These are phyloP conservation scores for Eupsilia transversa DNA, from an alignment of 2,888 invertebrate genomes.

Conservation along the genomic window DNA sequence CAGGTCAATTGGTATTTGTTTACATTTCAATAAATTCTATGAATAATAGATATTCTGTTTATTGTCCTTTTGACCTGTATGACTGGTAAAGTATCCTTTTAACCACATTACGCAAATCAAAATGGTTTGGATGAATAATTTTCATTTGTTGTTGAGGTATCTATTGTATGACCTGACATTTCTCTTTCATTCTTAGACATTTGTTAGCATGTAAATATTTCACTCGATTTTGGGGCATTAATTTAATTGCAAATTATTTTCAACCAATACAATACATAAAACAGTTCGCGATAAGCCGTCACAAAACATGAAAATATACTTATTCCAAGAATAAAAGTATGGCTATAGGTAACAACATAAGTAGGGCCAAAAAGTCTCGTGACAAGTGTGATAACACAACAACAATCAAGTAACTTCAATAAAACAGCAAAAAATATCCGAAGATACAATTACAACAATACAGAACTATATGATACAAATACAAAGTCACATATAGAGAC, in stretches of 20 bases:
- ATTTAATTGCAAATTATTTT: neutral
- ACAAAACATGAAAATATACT: neutral
- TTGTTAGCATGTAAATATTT: neutral
- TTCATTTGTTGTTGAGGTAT: neutral
- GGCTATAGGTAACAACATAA: too few species aligned
- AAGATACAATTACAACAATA: conserved; percentile 27
- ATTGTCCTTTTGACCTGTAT: conserved; percentile 23
- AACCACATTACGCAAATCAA: neutral
- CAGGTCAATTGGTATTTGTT: conserved; percentile 47
- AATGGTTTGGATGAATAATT: neutral
- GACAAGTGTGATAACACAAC: neutral
- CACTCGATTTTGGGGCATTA: neutral
- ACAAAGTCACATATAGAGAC: conserved; percentile 32
- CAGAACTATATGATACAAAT: conserved; percentile 15
- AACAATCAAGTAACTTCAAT: neutral
- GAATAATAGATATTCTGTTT: conserved; percentile 11
- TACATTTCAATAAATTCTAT: conserved; percentile 30
- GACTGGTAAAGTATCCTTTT: conserved; percentile 9
- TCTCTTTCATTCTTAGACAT: too few species aligned
- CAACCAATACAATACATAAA: neutral
- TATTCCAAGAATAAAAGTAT: neutral
- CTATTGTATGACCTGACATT: neutral
- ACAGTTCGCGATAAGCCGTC: neutral
- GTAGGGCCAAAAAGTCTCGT: neutral
- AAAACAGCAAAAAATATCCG: conserved; percentile 16